Evolutionary conservation across 2,888 invertebrate genomes (phyloP).

Genomic region (Chaetogeoica ovagalla): DNA sequence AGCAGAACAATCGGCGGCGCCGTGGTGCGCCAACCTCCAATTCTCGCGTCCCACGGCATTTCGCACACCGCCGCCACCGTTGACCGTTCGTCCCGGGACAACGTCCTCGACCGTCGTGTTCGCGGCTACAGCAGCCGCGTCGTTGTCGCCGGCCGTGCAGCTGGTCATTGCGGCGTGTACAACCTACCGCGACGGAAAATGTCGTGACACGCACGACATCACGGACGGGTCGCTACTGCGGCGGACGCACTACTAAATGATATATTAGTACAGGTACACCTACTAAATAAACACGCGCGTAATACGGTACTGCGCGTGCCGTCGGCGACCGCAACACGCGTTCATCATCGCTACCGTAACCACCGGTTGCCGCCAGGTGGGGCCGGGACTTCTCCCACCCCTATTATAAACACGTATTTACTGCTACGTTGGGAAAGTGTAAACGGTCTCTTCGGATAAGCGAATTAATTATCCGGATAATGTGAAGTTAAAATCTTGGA

Average conservation of each 20-base stretch:
- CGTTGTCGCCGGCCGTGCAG: slow-evolving; percentile 1
- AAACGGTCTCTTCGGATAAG: too few species aligned
- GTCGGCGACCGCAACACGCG: too few species aligned
- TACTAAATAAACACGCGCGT: too few species aligned
- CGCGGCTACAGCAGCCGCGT: not conserved
- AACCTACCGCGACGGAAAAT: not conserved
- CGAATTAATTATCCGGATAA: too few species aligned
- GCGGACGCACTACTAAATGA: not conserved
- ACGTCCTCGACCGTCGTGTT: not conserved
- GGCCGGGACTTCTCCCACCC: too few species aligned
- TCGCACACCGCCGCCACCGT: not conserved
- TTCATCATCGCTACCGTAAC: too few species aligned
- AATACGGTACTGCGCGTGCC: too few species aligned
- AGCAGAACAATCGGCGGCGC: not conserved
- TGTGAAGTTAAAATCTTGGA: too few species aligned
- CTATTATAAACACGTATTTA: too few species aligned
- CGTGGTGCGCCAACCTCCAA: slow-evolving; percentile 51
- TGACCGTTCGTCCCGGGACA: slow-evolving; percentile 9
- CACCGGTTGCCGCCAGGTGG: too few species aligned
- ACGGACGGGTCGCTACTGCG: not conserved
- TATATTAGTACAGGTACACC: too few species aligned
- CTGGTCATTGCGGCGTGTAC: not conserved
- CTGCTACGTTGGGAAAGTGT: too few species aligned
- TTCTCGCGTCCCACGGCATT: slow-evolving; percentile 53
- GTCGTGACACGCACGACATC: not conserved